These are phyloP conservation scores for Macroglossus sobrinus DNA, from an alignment of 2,113 vertebrate species.

Conservation along the genomic window DNA sequence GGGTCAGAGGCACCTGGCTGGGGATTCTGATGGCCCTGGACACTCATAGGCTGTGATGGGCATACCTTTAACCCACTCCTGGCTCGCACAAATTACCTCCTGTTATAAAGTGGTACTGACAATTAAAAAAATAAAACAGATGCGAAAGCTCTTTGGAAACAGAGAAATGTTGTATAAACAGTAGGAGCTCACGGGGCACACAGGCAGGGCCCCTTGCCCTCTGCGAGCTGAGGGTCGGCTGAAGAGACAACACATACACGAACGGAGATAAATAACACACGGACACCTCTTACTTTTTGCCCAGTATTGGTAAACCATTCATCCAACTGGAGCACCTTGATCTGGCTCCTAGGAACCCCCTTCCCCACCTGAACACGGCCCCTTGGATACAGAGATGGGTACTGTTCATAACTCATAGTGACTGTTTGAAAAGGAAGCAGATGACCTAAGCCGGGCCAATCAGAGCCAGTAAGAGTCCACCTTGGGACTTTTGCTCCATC, in stretches of 20 bases:
- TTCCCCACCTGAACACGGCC: not conserved
- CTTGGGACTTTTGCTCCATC: not conserved
- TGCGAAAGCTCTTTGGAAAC: not conserved
- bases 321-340: not conserved
- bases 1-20: not conserved
- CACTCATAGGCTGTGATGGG: not conserved
- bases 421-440: not conserved
- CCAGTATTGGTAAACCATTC: not conserved
- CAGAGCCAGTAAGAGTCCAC: not conserved
- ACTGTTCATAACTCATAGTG: fast-evolving
- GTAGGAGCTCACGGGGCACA: fast-evolving
- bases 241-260: not conserved
- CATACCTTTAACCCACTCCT: not conserved
- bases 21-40: not conserved
- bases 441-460: not conserved
- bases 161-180: not conserved
- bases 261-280: not conserved
- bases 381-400: not conserved
- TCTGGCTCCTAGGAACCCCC: not conserved
- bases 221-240: not conserved
- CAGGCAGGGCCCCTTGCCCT: not conserved
- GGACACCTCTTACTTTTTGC: not conserved
- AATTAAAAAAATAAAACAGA: not conserved
- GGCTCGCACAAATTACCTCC: not conserved
- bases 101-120: not conserved